Base-by-base conservation (phyloP, 2,888 invertebrate species). In the Sisyra terminalis region DNA sequence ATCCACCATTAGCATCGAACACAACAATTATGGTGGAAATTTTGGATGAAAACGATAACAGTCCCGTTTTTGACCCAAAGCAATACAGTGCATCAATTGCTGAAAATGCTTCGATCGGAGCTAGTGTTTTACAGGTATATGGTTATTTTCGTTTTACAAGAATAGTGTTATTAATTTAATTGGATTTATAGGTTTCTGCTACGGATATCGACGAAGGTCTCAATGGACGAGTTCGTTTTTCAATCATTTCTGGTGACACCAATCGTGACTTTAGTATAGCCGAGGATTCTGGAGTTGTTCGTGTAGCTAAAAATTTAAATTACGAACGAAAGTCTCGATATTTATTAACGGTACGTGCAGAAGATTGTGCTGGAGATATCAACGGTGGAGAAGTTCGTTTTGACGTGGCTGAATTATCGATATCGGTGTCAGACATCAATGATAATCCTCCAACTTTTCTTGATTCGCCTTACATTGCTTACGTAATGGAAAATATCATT, bases 41-140 rank as follows among this genome's bases (percentile, higher is more conserved):
- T 46, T 65, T 86, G 40, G 90, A 90, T 58, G 87, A 87, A 60
- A 90, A 90, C 60, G 90, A 90, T 57, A 89, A 89, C 56, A 81
- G 83, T 47, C 90, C 90, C 0, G 75, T 85, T 3, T 90, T 90
- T 58, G 84, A 88, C 58, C 86, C 86, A 1, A 80, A 83, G 54
- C 87, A 88, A 57, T 92, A 90, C 57, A 86, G 86, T 47, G 86
- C 90, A 1, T 81, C 83, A 2, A 82, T 92, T 24, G 84, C 87
- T 0, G 94, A 94, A 66, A 89, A 93, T 61, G 86, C 89, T n/a
- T 84, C 85, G 50, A 86, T 92, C 50, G 94, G 93, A 5, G 85
- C 86, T 34, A 88, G 84, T 58, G 85, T 94, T 1, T 61, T 92
- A 32, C 86, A 87, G 70, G 84, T 82, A 61, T 61, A 55, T 46